Evolutionary conservation across 2,113 vertebrate species (phyloP), one percentile per base, ranked within the genome.

Genomic region (Hiodon alosoides): DNA sequence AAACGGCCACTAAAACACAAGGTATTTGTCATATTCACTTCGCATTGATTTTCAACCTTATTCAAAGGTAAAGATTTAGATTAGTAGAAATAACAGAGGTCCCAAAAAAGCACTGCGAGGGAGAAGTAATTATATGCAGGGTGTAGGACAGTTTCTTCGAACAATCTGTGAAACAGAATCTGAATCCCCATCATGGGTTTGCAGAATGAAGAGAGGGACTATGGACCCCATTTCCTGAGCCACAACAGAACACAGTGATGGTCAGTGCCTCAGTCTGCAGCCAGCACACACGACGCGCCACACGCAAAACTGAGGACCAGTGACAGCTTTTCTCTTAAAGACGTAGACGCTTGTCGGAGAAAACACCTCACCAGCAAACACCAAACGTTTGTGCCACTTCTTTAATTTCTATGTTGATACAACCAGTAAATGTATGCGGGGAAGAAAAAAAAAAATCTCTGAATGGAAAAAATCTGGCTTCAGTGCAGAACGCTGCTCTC

Each of bases 181-280:
- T 11, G 3, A 3, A 4, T 46, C 31, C 61, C 16, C 61, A 64
- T 31, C 16, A 17, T 17, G 31, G 9, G 62, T 16, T 47, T 31
- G n/a, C 46, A 66, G 6, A 48, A 47, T 48, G 31, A 66, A 8
- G 6, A 66, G 31, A 47, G 64, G 13, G 46, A 16, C 5, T 48
- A 17, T 66, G 46, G 48, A 66, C 46, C 31, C 48, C 51, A 67
- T 75, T 75, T 67, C 73, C 72, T 67, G 65, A 75, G 73, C 73
- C 73, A 67, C 52, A 67, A 10, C 3, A 57, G 13, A 62, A 66
- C 72, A 74, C 72, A 75, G 73, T 68, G 73, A 58, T 75, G 73
- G 73, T 54, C 64, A 9, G 65, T 61, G 16, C 62, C 58, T 31
- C 6, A n/a, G 31, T 53, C 60, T 53, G 16, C n/a, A 66, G 52